Evolutionary conservation across 2,888 invertebrate species (phyloP).

Genomic region (Ormyrus nitidulus): DNA sequence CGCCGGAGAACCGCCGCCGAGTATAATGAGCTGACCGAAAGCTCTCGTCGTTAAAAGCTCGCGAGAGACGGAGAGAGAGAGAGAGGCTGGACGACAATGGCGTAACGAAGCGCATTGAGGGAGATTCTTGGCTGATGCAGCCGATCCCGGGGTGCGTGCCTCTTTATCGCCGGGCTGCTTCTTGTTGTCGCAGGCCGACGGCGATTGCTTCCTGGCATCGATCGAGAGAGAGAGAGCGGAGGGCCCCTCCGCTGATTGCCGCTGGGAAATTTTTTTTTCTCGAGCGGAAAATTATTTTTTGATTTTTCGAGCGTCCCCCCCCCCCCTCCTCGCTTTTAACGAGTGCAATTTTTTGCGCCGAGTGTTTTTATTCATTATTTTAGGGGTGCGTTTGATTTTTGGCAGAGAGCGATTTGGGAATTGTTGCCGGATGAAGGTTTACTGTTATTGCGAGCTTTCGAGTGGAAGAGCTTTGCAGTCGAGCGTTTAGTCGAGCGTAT

Average conservation of each 20-base stretch:
- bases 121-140: conserved; percentile 6
- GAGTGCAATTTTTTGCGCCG: neutral
- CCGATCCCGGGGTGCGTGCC: neutral
- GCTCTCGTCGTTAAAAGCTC: conserved; percentile 7
- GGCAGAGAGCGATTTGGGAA: too few relatives aligned
- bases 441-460: neutral
- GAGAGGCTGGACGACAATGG: conserved; percentile 15
- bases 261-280: neutral
- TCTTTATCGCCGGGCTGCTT: too few relatives aligned
- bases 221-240: conserved; percentile 7
- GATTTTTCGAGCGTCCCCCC: neutral
- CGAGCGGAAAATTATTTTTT: conserved; percentile 44
- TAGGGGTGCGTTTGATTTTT: neutral
- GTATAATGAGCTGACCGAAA: conserved; percentile 54
- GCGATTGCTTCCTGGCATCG: conserved; percentile 28
- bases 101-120: conserved; percentile 31
- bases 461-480: neutral
- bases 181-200: neutral
- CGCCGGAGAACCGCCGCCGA: too few relatives aligned
- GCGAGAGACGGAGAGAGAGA: neutral
- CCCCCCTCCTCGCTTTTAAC: neutral
- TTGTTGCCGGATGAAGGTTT: neutral
- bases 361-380: neutral
- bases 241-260: neutral
- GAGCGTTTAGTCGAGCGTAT: neutral